Conservation (phyloP, 2,888 invertebrate genomes). For the Platerodrilus igneus region DNA sequence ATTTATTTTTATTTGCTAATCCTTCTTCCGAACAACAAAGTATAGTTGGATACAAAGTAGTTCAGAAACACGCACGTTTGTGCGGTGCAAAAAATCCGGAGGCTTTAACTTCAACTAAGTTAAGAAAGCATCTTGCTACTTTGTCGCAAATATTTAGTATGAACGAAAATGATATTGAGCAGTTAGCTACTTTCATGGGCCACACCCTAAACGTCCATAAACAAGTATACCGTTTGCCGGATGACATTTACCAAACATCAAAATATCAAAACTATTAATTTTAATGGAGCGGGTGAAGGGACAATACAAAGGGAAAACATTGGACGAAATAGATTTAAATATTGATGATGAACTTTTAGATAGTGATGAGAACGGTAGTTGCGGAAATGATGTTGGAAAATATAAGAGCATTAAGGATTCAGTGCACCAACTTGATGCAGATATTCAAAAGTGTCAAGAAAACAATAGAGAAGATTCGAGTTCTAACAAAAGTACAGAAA, state of each 20-base stretch:
- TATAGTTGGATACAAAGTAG: constrained; percentile 14
- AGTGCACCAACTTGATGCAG: too few species aligned
- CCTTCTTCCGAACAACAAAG: constrained; percentile 1
- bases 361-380: too few species aligned
- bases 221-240: constrained; percentile 8
- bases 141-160: constrained; percentile 15
- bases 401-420: too few species aligned
- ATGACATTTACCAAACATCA: constrained; percentile 15
- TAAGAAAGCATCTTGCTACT: constrained; percentile 15
- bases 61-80: constrained; percentile 12
- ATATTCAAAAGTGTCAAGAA: too few species aligned
- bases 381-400: too few species aligned
- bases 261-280: constrained; percentile 14
- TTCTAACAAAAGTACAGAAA: too few species aligned
- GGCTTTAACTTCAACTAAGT: constrained; percentile 11
- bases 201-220: constrained; percentile 23
- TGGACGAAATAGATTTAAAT: constrained; percentile 1
- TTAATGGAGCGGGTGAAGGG: constrained; percentile 13
- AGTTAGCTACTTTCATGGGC: constrained; percentile 12
- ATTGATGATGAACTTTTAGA: constrained; percentile 5
- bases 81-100: constrained; percentile 11
- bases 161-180: constrained; percentile 12
- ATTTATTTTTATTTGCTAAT: constrained; percentile 13
- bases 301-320: constrained; percentile 12
- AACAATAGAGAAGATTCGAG: too few species aligned